phyloP scores from a whole-genome alignment of 2,888 invertebrate species.

The Drosophila phalerata region DNA sequence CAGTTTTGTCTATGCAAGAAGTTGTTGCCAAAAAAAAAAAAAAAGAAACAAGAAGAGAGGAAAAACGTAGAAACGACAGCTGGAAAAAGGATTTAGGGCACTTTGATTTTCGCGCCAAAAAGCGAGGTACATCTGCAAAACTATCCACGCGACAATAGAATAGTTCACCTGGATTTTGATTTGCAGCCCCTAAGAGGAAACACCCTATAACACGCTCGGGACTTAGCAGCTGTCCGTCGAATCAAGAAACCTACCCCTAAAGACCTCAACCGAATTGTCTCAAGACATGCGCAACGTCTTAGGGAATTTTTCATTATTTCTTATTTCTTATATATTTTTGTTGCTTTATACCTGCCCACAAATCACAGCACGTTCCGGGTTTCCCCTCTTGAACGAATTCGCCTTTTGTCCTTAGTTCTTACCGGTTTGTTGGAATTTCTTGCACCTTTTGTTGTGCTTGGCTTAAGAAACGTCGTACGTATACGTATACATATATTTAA shows the following conservation, averaged over 20 bases:
- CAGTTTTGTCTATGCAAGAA: slow-evolving; percentile 61
- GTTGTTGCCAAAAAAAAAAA: slow-evolving; percentile 65
- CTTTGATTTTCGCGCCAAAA: slow-evolving; percentile 75
- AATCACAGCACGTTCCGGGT: slow-evolving; percentile 69
- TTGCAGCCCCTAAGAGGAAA: slow-evolving; percentile 64
- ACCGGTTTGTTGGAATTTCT: slow-evolving; percentile 32
- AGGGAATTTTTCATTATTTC: slow-evolving; percentile 43
- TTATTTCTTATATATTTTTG: slow-evolving; percentile 2
- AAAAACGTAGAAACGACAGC: slow-evolving; percentile 61
- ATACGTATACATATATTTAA: slow-evolving; percentile 15
- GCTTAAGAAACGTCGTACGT: slow-evolving; percentile 6
- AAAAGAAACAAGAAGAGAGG: neutral
- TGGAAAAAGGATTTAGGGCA: slow-evolving; percentile 43
- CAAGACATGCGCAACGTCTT: slow-evolving; percentile 82
- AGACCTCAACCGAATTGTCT: slow-evolving; percentile 44
- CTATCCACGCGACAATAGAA: slow-evolving; percentile 64
- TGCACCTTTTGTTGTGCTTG: slow-evolving; percentile 47
- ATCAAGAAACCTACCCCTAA: slow-evolving; percentile 28
- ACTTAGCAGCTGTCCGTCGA: slow-evolving; percentile 67
- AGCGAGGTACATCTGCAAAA: slow-evolving; percentile 66
- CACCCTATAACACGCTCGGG: slow-evolving; percentile 17
- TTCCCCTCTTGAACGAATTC: slow-evolving; percentile 40
- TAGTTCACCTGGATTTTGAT: slow-evolving; percentile 81
- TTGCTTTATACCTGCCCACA: slow-evolving; percentile 60
- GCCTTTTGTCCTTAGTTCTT: slow-evolving; percentile 19